Base-by-base conservation (phyloP, 2,797 vertebrate genomes). In the Siniperca obscura region DNA sequence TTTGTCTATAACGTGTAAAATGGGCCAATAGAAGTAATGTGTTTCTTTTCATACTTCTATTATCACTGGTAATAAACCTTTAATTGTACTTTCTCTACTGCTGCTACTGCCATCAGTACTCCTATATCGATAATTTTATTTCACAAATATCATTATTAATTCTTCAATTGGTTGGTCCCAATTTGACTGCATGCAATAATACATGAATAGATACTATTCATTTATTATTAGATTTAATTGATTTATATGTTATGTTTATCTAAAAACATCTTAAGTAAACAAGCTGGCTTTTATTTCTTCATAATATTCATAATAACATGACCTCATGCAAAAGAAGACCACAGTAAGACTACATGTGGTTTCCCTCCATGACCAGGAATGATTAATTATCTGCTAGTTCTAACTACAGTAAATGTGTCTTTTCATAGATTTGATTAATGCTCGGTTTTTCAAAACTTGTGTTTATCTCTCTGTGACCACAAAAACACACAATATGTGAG, bases 401-500 rank as follows among this genome's bases (percentile, higher is more conserved):
- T 21, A 62, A 22, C 22, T 53, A 1, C 36, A 55, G n/a, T 38
- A 53, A 10, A 42, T 42, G 5, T 2, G 22, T 16, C 25, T 50
- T 71, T 67, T 50, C 38, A 57, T 42, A 71, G 34, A 56, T 19
- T 14, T 60, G 60, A 74, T 74, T 60, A 40, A 87, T 68, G 44
- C 16, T 71, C 38, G 0, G 21, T 48, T 59, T 55, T 64, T n/a
- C n/a, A n/a, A n/a, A 70, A 27, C 38, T 16, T 27, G 8, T 57
- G 10, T 55, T 78, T 44, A 40, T 60, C 1, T 3, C 17, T 78
- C 8, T 16, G 22, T 17, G 8, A 71, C 81, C 74, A 67, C 65
- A 78, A 70, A 83, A 74, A 77, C 44, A 67, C 61, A 48, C 64
- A 66, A 57, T 78, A 65, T 82, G 75, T 84, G 3, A 65, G 1